A percentile compares a stretch with the other conserved stretches of the same genome.
Conservation (phyloP, 2,797 vertebrate genomes). For the Crocidura indochinensis region DNA sequence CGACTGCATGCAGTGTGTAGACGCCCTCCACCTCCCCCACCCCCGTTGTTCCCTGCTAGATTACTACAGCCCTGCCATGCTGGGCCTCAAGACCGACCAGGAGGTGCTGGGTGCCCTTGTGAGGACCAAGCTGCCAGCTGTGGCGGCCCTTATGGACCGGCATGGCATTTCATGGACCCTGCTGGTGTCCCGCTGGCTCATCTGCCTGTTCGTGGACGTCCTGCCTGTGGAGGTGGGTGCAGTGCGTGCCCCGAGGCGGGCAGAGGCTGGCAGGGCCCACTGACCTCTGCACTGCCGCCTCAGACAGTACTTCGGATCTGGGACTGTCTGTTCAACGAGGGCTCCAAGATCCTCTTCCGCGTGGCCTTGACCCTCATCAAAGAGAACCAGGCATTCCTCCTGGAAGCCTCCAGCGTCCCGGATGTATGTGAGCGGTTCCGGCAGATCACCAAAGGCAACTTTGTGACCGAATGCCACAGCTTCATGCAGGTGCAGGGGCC, state of each 20-base stretch:
- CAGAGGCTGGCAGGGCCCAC: rapidly evolving
- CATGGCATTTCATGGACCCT: conserved; percentile 96
- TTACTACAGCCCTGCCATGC: conserved; percentile 96
- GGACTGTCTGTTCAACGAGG: conserved; percentile 98
- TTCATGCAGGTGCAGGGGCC: conserved; percentile 95
- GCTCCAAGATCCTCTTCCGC: conserved; percentile 97
- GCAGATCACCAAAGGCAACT: conserved; percentile 93
- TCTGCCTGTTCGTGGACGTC: conserved; percentile 97
- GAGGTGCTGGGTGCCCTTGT: conserved; percentile 97
- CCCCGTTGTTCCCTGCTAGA: conserved; percentile 87
- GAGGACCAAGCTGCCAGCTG: conserved; percentile 94
- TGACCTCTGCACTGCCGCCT: not conserved
- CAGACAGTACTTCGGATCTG: conserved; percentile 98
- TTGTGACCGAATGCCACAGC: conserved; percentile 95
- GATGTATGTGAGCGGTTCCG: conserved; percentile 96
- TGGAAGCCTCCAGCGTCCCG: conserved; percentile 93
- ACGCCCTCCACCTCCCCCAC: too few species aligned
- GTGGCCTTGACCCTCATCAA: conserved; percentile 96
- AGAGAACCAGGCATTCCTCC: conserved; percentile 94
- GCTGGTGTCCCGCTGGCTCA: conserved; percentile 97
- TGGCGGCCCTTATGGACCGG: conserved; percentile 94
- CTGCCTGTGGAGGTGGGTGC: conserved; percentile 95
- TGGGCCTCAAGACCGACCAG: conserved; percentile 96
- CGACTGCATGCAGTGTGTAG: too few species aligned
- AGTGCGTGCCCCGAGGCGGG: rapidly evolving